These are phyloP conservation scores for Ormyrus pomaceus DNA, from an alignment of 2,888 invertebrate species.

Conservation along the genomic window DNA sequence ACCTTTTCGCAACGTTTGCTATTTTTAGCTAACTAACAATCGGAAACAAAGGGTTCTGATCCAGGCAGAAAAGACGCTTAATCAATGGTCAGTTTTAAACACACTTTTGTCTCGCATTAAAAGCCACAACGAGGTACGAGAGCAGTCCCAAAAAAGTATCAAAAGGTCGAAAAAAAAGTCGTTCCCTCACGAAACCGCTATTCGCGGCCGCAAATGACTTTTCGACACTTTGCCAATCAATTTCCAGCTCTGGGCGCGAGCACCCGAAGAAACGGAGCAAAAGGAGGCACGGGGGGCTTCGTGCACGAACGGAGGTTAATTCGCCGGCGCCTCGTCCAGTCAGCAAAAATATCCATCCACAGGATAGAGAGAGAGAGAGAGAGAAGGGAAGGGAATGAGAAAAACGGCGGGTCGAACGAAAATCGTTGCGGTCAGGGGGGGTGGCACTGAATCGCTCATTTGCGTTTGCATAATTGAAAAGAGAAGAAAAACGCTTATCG, in stretches of 20 bases:
- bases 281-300: neutral
- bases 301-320: slow-evolving; percentile 50
- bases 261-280: neutral
- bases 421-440: slow-evolving; percentile 50
- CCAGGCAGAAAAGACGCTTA: neutral
- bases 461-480: slow-evolving; percentile 57
- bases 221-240: slow-evolving; percentile 55
- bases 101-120: slow-evolving; percentile 22
- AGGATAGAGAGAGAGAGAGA: slow-evolving; percentile 18
- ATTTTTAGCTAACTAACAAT: neutral
- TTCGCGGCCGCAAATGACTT: slow-evolving; percentile 51
- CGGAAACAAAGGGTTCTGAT: neutral
- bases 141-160: neutral
- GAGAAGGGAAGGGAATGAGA: slow-evolving; percentile 4
- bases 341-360: slow-evolving; percentile 54
- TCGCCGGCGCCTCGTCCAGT: slow-evolving; percentile 58
- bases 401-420: slow-evolving; percentile 31
- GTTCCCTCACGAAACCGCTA: slow-evolving; percentile 27
- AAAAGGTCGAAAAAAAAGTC: slow-evolving; percentile 16
- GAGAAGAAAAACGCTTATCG: slow-evolving; percentile 22
- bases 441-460: slow-evolving; percentile 39
- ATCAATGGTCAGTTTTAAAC: slow-evolving; percentile 31
- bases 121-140: slow-evolving; percentile 29
- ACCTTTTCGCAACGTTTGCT: neutral
- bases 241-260: slow-evolving; percentile 32